Conservation (phyloP, 2,888 invertebrate species). For the Anoncus sp. region DNA sequence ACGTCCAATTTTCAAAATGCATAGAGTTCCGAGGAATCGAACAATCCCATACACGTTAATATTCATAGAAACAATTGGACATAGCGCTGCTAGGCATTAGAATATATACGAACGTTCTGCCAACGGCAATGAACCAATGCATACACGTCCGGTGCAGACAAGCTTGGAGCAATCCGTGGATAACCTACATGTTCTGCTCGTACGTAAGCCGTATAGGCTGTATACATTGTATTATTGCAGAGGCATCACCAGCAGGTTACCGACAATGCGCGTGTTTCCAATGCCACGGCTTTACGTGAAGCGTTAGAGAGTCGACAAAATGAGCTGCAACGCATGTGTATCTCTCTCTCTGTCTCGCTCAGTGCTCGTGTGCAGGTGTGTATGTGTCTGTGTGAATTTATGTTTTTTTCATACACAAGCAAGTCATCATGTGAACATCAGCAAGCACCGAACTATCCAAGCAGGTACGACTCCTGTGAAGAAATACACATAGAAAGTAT, state of each 20-base stretch:
- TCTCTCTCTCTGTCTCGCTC: neutral
- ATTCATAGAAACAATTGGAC: neutral
- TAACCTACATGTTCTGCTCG: slow-evolving; percentile 8
- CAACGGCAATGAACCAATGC: neutral
- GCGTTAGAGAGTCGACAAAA: slow-evolving; percentile 27
- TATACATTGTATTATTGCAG: slow-evolving; percentile 4
- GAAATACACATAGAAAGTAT: too few relatives aligned
- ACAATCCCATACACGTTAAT: neutral
- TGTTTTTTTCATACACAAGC: too few relatives aligned
- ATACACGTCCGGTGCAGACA: slow-evolving; percentile 14
- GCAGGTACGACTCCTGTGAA: too few relatives aligned
- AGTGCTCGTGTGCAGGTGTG: too few relatives aligned
- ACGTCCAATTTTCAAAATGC: neutral
- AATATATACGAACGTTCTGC: neutral
- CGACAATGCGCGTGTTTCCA: slow-evolving; percentile 25
- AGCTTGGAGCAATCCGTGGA: slow-evolving; percentile 19
- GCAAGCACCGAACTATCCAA: too few relatives aligned
- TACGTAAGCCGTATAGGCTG: slow-evolving; percentile 8
- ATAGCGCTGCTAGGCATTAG: neutral
- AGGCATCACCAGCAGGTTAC: slow-evolving; percentile 18
- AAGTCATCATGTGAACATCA: too few relatives aligned
- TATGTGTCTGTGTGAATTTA: too few relatives aligned
- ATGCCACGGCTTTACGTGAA: slow-evolving; percentile 23
- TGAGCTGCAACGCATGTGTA: slow-evolving; percentile 28
- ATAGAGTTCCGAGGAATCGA: too few relatives aligned